Conservation (phyloP, 2,888 invertebrate genomes). For the Folsomia manolachei region DNA sequence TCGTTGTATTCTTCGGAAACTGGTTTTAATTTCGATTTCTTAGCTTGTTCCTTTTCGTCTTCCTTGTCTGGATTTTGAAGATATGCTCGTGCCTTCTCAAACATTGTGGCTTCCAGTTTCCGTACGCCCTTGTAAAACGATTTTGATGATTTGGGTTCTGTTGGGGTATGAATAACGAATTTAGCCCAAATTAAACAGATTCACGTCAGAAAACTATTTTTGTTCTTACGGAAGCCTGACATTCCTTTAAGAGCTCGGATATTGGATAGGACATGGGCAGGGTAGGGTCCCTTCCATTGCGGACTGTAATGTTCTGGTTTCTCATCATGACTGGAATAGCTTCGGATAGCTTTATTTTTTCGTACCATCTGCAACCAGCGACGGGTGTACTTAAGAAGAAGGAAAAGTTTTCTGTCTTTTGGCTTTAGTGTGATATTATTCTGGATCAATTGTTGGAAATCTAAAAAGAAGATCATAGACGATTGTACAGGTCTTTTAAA, state of each 20-base stretch:
- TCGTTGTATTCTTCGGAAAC: too few species aligned
- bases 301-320: neutral
- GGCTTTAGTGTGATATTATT: too few species aligned
- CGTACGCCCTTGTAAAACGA: neutral
- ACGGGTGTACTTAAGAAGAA: neutral
- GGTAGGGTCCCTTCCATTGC: neutral
- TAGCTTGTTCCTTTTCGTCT: neutral
- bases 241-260: neutral
- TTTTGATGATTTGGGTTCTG: slow-evolving; percentile 2
- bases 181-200: neutral
- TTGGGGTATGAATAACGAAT: neutral
- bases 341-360: neutral
- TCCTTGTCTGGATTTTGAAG: neutral
- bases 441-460: too few species aligned
- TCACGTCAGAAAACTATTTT: neutral
- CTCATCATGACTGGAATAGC: neutral
- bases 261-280: neutral
- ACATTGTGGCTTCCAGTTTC: neutral
- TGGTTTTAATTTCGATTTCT: neutral
- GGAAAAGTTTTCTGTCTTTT: neutral
- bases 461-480: too few species aligned
- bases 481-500: too few species aligned
- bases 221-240: neutral
- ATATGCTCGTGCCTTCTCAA: neutral
- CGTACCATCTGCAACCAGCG: neutral